Percentiles rank a stretch among this genome's conserved stretches.
Conservation (phyloP, 2,888 invertebrate species). For the Ypsolopha sequella region DNA sequence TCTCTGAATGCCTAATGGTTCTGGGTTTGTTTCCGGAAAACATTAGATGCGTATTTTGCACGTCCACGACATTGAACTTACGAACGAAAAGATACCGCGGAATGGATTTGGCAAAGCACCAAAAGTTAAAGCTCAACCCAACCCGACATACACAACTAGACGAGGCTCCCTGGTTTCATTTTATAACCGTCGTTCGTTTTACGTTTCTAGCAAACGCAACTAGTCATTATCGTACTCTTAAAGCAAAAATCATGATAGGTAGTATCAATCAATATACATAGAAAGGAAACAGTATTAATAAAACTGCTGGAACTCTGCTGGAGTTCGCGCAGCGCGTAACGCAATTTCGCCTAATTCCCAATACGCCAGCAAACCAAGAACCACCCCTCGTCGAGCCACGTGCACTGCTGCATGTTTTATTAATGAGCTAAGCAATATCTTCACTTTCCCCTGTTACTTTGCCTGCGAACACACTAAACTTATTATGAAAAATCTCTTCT, state of each 20-base stretch:
- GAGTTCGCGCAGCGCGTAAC: neutral
- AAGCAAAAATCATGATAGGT: too few relatives aligned
- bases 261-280: too few relatives aligned
- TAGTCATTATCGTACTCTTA: too few relatives aligned
- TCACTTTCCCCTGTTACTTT: conserved; percentile 36
- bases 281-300: too few relatives aligned
- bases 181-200: too few relatives aligned
- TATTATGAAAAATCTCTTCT: conserved; percentile 20
- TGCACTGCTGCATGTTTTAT: conserved; percentile 48
- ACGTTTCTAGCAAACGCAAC: too few relatives aligned
- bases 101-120: conserved; percentile 7
- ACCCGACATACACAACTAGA: neutral
- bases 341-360: conserved; percentile 3
- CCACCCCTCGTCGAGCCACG: conserved; percentile 19
- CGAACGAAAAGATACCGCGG: neutral
- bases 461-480: conserved; percentile 24
- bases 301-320: too few relatives aligned
- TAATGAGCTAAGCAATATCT: conserved; percentile 42
- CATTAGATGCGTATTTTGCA: neutral
- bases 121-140: neutral
- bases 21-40: neutral
- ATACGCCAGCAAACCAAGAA: neutral
- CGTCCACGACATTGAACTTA: conserved; percentile 9
- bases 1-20: neutral
- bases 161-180: too few relatives aligned